phyloP scores from a whole-genome alignment of 2,113 vertebrate species.

The Fregata magnificens region DNA sequence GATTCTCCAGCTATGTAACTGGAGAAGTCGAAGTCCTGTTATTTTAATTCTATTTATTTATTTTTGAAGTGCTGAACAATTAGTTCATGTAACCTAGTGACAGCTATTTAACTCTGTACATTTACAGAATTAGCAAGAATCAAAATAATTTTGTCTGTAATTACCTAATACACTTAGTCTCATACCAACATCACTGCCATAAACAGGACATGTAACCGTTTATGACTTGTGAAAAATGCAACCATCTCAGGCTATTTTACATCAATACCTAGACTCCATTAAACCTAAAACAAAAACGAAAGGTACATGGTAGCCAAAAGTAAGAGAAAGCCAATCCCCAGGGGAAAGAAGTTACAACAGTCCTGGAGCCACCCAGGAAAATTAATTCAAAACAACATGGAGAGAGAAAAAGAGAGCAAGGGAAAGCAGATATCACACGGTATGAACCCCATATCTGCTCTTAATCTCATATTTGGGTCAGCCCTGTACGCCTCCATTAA shows the following conservation, averaged over 20 bases:
- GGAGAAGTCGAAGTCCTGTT: neutral
- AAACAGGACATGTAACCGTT: neutral
- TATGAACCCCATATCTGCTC: neutral
- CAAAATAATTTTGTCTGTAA: neutral
- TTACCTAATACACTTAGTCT: neutral
- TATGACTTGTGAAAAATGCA: neutral
- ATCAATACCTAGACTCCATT: neutral
- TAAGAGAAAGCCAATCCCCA: neutral
- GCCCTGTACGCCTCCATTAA: fast-evolving
- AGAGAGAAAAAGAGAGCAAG: neutral
- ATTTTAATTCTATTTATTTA: neutral
- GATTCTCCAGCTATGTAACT: neutral
- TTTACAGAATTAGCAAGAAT: neutral
- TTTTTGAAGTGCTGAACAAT: neutral
- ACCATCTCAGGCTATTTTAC: neutral
- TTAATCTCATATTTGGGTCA: neutral
- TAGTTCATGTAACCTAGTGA: neutral
- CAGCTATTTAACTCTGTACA: neutral
- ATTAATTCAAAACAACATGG: fast-evolving
- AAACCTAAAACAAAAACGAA: neutral
- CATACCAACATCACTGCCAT: neutral
- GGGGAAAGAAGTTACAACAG: neutral
- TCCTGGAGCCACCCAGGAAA: neutral
- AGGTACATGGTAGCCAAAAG: neutral
- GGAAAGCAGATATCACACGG: neutral